Evolutionary conservation across 2,797 vertebrate species (phyloP).

Genomic region (Chiroxiphia lanceolata): DNA sequence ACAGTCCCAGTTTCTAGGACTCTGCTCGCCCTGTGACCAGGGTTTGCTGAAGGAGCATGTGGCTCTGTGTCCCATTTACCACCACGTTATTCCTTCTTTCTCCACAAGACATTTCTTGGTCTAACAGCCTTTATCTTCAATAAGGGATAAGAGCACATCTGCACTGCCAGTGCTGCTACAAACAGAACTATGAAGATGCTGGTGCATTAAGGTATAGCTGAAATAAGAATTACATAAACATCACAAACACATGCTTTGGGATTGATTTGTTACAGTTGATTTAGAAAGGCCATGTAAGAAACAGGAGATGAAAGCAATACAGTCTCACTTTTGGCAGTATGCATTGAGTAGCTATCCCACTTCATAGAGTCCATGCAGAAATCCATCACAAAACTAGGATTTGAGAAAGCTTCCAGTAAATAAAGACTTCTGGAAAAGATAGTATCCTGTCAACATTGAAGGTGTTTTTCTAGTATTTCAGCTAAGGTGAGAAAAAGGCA

Average conservation of each 20-base stretch:
- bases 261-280: background rate
- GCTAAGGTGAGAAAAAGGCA: background rate
- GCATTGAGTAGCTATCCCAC: background rate
- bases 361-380: background rate
- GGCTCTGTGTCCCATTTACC: background rate
- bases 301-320: background rate
- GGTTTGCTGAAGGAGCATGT: background rate
- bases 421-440: background rate
- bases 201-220: background rate
- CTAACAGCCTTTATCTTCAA: background rate
- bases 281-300: background rate
- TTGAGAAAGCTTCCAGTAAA: background rate
- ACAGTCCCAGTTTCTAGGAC: background rate
- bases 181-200: background rate
- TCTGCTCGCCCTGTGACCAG: background rate
- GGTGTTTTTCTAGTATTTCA: background rate
- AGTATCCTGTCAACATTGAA: background rate
- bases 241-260: background rate
- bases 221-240: background rate
- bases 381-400: background rate
- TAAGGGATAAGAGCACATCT: background rate
- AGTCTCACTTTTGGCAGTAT: background rate
- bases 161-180: background rate
- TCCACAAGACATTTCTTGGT: background rate
- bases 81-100: background rate